Percentiles rank a stretch among this genome's conserved stretches.
Evolutionary conservation across 2,888 invertebrate genomes (phyloP).

Genomic region (Caradrina clavipalpis): DNA sequence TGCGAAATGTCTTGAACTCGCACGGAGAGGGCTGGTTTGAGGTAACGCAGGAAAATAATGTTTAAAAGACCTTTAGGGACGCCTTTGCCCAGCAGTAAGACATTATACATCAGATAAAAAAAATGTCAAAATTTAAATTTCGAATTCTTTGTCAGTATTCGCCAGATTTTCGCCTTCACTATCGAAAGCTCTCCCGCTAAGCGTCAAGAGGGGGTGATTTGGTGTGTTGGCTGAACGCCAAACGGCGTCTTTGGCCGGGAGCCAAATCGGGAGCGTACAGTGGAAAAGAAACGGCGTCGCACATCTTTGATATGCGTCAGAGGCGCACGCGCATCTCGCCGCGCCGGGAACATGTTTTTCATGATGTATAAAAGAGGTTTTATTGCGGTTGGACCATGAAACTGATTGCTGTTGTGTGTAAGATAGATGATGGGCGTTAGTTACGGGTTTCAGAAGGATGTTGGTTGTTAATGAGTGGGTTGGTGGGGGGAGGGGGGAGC

Average conservation of each 20-base stretch:
- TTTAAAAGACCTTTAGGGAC: no score
- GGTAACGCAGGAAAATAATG: no score
- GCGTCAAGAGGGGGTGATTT: constrained; percentile 81
- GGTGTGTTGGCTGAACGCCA: constrained; percentile 84
- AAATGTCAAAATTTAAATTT: not conserved
- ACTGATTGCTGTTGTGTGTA: constrained; percentile 52
- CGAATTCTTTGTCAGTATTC: constrained; percentile 23
- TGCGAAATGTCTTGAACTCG: no score
- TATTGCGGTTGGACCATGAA: constrained; percentile 65
- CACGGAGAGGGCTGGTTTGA: no score
- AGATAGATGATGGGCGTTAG: constrained; percentile 41
- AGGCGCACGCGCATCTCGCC: constrained; percentile 79
- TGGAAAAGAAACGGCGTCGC: constrained; percentile 89
- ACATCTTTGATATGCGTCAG: constrained; percentile 90
- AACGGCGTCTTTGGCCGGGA: constrained; percentile 84
- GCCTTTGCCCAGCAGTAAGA: no score
- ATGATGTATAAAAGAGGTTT: constrained; percentile 70
- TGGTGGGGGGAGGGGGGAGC: not conserved
- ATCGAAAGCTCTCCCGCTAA: constrained; percentile 66
- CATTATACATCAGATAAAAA: no score
- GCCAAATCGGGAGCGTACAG: constrained; percentile 85
- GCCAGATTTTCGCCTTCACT: constrained; percentile 59
- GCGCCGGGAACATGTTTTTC: constrained; percentile 67
- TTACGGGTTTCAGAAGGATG: constrained; percentile 24
- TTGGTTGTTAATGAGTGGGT: constrained; percentile 20